Conservation (phyloP, 2,888 invertebrate species). For the Andrena dorsata region DNA sequence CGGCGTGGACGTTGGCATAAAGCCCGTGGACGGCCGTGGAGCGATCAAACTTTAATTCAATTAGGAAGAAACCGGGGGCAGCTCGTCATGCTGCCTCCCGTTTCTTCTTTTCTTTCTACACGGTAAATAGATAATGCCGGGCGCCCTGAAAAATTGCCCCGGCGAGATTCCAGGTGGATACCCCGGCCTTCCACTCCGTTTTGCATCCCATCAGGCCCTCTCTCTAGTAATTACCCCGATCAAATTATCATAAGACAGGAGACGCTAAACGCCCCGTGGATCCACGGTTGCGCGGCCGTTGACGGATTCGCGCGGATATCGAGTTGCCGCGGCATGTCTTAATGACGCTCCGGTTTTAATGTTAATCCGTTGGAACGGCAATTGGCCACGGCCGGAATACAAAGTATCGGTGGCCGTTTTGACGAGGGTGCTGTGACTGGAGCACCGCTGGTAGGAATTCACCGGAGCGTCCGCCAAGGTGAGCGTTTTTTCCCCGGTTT, state of each 20-base stretch:
- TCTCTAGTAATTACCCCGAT: conserved; percentile 54
- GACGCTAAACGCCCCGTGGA: background rate
- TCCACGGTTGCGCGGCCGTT: background rate
- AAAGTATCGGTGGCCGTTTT: conserved; percentile 50
- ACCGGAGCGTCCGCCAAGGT: conserved; percentile 80
- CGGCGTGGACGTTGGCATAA: conserved; percentile 54
- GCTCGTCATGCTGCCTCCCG: conserved; percentile 32
- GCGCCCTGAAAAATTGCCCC: conserved; percentile 53
- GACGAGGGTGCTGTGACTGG: conserved; percentile 61
- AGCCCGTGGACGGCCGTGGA: conserved; percentile 53
- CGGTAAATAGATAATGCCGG: conserved; percentile 55
- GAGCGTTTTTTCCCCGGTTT: conserved; percentile 81
- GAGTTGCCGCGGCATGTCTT: conserved; percentile 52
- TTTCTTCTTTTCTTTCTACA: conserved; percentile 15
- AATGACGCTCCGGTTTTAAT: conserved; percentile 61
- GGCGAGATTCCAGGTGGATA: conserved; percentile 36
- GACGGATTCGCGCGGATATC: conserved; percentile 56
- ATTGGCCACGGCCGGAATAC: conserved; percentile 41
- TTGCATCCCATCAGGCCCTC: conserved; percentile 41
- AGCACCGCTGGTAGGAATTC: conserved; percentile 78
- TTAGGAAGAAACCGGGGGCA: conserved; percentile 60
- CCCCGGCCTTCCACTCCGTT: background rate
- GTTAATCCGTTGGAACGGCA: conserved; percentile 39
- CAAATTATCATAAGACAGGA: conserved; percentile 57
- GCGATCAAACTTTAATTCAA: conserved; percentile 75